Base-by-base conservation (phyloP, 2,113 vertebrate species). In the Planiliza haematocheilus region DNA sequence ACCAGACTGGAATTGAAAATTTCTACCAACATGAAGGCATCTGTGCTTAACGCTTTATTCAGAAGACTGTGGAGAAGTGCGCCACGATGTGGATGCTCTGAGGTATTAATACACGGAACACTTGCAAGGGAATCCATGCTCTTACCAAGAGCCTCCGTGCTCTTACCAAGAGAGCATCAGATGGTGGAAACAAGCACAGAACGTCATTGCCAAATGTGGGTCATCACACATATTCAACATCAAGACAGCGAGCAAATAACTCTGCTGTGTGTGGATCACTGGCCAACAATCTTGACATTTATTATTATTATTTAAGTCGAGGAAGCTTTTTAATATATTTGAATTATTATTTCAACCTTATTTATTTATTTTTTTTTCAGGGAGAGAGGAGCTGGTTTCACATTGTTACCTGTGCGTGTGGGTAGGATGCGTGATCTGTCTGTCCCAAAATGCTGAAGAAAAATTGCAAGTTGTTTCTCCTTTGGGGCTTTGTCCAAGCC, bases 401-500 rank as follows among this genome's bases (percentile, higher is more conserved):
- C 30, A 53, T 41, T 64, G 72, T 90, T 92, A 86, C 86, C 86
- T 90, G 80, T 90, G 81, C 42, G 81, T 86, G 85, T 37, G 80
- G 85, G 88, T 85, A 82, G 70, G 84, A 85, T 83, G 88, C 67
- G 69, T 63, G 69, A 88, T 90, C 85, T 90, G 77, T 89, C 87
- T 73, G 74, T 83, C 39, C 77, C 85, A 45, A 88, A 88, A 77
- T 72, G 86, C 49, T 90, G 88, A 43, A 91, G 91, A 83, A 89
- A 90, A 85, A 92, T 77, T 78, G 86, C 87, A 82, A 88, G 91
- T 55, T 89, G 87, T 89, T 90, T 90, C 77, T 92, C 88, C 87
- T 90, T 92, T 81, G 88, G 91, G 69, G 84, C 89, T 88, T 86
- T 90, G 82, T 91, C 88, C 88, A 91, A 90, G 79, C 88, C 89